Percentiles rank a stretch among this genome's conserved stretches.
Evolutionary conservation across 2,113 vertebrate species (phyloP).

Genomic region (Pluvialis apricaria): DNA sequence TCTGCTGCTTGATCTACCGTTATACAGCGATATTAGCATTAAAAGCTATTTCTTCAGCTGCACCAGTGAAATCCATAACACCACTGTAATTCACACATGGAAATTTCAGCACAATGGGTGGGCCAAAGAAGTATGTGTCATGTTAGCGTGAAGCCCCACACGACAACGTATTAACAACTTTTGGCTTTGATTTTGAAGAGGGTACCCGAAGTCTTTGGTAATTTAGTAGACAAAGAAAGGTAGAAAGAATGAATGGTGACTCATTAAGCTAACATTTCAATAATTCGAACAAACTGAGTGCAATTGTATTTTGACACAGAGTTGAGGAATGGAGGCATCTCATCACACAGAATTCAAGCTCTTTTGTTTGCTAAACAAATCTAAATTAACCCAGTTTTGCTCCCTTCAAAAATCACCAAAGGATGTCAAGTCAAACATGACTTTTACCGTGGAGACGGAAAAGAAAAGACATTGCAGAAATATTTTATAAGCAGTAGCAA

Average conservation of each 20-base stretch:
- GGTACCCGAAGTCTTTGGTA: neutral
- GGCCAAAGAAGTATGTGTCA: neutral
- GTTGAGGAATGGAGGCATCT: accelerated
- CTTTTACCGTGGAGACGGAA: neutral
- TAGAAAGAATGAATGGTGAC: neutral
- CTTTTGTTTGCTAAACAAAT: neutral
- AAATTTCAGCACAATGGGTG: neutral
- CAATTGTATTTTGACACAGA: neutral
- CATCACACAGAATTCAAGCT: neutral
- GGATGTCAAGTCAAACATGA: neutral
- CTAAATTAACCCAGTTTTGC: neutral
- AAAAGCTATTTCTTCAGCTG: neutral
- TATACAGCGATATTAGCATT: neutral
- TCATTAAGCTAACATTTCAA: neutral
- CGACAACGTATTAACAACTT: neutral
- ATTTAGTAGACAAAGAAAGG: neutral
- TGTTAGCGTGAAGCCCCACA: accelerated
- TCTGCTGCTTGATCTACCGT: neutral
- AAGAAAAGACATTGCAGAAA: neutral
- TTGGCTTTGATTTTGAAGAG: neutral
- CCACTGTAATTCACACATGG: neutral
- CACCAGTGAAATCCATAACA: neutral
- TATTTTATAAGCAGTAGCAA: neutral
- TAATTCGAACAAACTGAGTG: neutral
- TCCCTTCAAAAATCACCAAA: neutral